Evolutionary conservation across 2,888 invertebrate genomes (phyloP), one percentile per base, ranked within the genome.

Genomic region (Gortyna flavago): DNA sequence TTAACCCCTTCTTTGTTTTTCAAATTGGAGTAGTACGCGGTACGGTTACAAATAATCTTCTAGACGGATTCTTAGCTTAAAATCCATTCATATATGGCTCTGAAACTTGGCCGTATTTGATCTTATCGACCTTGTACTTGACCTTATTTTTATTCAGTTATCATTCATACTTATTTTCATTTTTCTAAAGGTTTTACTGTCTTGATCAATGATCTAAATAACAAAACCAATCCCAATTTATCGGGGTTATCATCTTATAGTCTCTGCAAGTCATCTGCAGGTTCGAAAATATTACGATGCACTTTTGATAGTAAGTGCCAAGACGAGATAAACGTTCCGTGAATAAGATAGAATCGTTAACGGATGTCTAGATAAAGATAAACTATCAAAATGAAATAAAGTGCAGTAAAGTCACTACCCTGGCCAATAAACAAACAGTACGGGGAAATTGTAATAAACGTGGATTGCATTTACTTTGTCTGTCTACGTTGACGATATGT

Each of bases 391-490:
- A 67, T 69, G 51, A 84, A 75, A 83, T 84, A 81, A 81, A 68
- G 73, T 85, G 85, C 67, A 81, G 73, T 69, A 57, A 73, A 74
- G 85, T 78, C 74, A 85, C 69, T 78, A 85, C 68, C 68, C 78
- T 61, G 18, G 29, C 32, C 65, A 48, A 74, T 81, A 84, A 85
- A 84, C 57, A 85, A 85, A 83, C 85, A 66, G 57, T 51, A 29
- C 54, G 59, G 41, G 77, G 65, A 81, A 68, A 72, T 64, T 38
- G 70, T 70, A 73, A 72, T 77, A 74, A 77, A 85, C 70, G 77
- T 44, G n/a, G 62, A 64, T 62, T 57, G 68, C 48, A 70, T 84
- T 82, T 70, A 79, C 74, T 74, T 62, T 61, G 64, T 68, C 51
- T 9, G 54, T 54, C 29, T 41, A 48, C 41, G 48, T 38, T 7